Evolutionary conservation across 2,113 vertebrate species (phyloP), one percentile per base, ranked within the genome.

Genomic region (Rhizomys pruinosus): DNA sequence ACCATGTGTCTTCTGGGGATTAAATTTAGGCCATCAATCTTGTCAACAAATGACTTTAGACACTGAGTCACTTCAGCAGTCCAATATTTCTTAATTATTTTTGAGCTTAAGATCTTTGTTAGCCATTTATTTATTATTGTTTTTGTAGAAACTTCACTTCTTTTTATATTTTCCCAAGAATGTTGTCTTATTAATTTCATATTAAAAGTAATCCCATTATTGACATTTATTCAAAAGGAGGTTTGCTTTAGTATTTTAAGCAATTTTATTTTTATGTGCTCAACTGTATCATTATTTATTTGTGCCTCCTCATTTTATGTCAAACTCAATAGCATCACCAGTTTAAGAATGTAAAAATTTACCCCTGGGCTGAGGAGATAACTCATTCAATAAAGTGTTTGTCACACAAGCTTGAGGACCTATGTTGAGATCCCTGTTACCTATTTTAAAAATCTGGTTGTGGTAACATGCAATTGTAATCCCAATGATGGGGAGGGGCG

Each of bases 271-370:
- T 77, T 77, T 90, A 64, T 82, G 47, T 74, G 66, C 59, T 87
- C 52, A 92, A 69, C 39, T 91, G 55, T n/a, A 84, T 84, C 39
- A 96, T 17, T 29, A 81, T 82, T 92, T 69, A 84, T 68, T 84
- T 91, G 25, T 87, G 34, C 22, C 29, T 90, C 4, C 23, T 69
- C 23, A 4, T 88, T 92, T 90, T 90, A 71, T 81, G 15, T 92
- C 44, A 69, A 44, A 66, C 34, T 82, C 37, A 92, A 89, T 80
- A 68, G 17, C 20, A 94, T 87, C 5, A 59, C 32, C 44, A 64
- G 12, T 55, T 42, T 25, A 72, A 90, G n/a, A 61, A 25, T 69
- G 32, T 93, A 81, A 42, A 42, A 64, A 39, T 42, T 19, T 16
- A 63, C 57, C 11, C 16, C 29, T 32, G 37, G 17, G n/a, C 37